Percentiles rank a stretch among this genome's conserved stretches.
phyloP scores from a whole-genome alignment of 2,113 vertebrate genomes.

The Corythaixoides concolor region DNA sequence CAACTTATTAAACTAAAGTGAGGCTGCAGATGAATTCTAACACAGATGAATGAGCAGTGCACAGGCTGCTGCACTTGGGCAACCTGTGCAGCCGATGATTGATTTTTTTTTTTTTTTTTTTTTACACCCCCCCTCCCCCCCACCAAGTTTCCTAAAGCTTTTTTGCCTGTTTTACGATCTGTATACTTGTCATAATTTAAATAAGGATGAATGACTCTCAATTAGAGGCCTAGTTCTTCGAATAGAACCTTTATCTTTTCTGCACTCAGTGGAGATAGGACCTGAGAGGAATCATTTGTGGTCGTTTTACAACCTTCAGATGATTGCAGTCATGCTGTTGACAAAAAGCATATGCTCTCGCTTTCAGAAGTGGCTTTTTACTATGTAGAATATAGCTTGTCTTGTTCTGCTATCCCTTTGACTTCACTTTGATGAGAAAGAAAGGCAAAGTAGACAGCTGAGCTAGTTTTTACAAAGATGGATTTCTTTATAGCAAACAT shows the following conservation, averaged over 20 bases:
- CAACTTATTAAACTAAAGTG: not conserved
- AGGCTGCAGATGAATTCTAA: not conserved
- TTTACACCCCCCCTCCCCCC: no score
- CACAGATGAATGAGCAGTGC: not conserved
- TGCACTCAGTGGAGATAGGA: not conserved
- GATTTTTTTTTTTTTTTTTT: not conserved
- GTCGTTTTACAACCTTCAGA: not conserved
- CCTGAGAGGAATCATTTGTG: not conserved
- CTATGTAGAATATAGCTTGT: not conserved
- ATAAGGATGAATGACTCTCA: not conserved
- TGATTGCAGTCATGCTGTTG: rapidly evolving
- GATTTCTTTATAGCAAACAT: not conserved
- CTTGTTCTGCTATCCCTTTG: not conserved
- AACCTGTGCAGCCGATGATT: not conserved
- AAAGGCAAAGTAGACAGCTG: not conserved
- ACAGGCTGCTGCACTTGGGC: not conserved
- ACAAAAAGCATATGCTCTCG: not conserved
- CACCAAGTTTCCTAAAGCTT: not conserved
- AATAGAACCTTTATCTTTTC: not conserved
- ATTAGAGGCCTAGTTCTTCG: not conserved
- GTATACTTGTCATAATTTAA: not conserved
- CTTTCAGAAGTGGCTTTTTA: not conserved
- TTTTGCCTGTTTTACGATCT: not conserved
- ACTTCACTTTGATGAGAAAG: not conserved
- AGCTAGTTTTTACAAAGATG: not conserved